Evolutionary conservation across 2,888 invertebrate species (phyloP), one percentile per base, ranked within the genome.

Genomic region (Drosophila phalerata): DNA sequence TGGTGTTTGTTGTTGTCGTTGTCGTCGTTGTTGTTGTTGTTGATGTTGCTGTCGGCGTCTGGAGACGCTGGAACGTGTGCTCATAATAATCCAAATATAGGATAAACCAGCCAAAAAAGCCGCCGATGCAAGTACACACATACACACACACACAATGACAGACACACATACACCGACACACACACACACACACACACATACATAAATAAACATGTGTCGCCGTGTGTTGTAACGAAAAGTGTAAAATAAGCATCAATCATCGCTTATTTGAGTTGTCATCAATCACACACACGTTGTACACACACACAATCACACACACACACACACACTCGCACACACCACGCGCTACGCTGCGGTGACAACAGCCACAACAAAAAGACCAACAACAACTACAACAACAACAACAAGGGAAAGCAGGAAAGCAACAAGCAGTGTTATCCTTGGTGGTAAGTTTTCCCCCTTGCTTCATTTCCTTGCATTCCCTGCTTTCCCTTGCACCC

Each of bases 241-340:
- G 91, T 90, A 85, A 88, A 85, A 87, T 82, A 88, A 88, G 88
- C 91, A 91, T 91, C 91, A 91, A 91, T 91, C 91, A 91, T 91
- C 87, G 91, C 90, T 91, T 90, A 90, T 91, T 89, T 86, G 90
- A 90, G 83, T 90, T 89, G 90, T 90, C 91, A 91, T 91, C 91
- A 91, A 91, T 91, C 91, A 91, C 81, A 81, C 85, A 89, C 78
- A 88, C 79, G 69, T 52, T 79, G 80, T 76, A 83, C 82, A 76
- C 88, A 73, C 71, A 73, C 71, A 70, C 72, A 77, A 91, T 91
- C 81, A 80, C 85, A 87, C 81, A 77, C 88, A 69, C 68, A 70
- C 70, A 37, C 22, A 40, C 22, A 11, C 15, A 40, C 28, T 40
- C 9, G 2, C 10, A 37, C 42, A 10, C 65, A 53, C 63, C 70